Evolutionary conservation across 2,888 invertebrate genomes (phyloP).

Genomic region (Cheilosia vulpina): DNA sequence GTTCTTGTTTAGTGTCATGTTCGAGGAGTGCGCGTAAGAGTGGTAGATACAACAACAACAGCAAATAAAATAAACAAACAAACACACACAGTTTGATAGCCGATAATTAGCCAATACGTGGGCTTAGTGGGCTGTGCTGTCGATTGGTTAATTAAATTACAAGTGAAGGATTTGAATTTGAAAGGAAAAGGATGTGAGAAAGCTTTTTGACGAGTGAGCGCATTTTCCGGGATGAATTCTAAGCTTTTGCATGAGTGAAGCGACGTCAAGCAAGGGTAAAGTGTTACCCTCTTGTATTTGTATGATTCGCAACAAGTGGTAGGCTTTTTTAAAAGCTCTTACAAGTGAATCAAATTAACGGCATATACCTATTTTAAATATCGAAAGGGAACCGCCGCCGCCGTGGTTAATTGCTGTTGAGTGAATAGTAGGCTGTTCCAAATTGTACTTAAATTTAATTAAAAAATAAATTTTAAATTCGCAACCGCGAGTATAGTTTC

Average conservation of each 20-base stretch:
- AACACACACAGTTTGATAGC: slow-evolving; percentile 23
- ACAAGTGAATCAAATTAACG: neutral
- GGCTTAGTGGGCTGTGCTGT: slow-evolving; percentile 18
- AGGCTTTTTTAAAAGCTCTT: slow-evolving; percentile 5
- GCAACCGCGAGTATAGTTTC: no score
- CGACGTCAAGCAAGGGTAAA: neutral
- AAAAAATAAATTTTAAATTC: neutral
- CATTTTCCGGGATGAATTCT: neutral
- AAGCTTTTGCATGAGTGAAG: slow-evolving; percentile 7
- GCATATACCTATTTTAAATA: neutral
- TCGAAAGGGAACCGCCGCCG: no score
- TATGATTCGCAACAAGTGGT: slow-evolving; percentile 1
- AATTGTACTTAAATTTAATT: neutral
- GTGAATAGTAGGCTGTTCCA: neutral
- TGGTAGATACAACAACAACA: slow-evolving; percentile 30
- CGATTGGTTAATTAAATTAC: slow-evolving; percentile 6
- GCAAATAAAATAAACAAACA: slow-evolving; percentile 6
- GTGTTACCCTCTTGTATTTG: neutral
- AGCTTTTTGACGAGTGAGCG: slow-evolving; percentile 1
- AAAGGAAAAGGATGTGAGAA: slow-evolving; percentile 1
- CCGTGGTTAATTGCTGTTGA: neutral
- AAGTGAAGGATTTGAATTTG: neutral
- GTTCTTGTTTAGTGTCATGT: slow-evolving; percentile 43
- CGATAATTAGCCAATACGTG: slow-evolving; percentile 46
- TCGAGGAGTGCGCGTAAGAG: slow-evolving; percentile 58